phyloP scores from a whole-genome alignment of 2,113 vertebrate genomes.

The human (Homo sapiens) region DNA sequence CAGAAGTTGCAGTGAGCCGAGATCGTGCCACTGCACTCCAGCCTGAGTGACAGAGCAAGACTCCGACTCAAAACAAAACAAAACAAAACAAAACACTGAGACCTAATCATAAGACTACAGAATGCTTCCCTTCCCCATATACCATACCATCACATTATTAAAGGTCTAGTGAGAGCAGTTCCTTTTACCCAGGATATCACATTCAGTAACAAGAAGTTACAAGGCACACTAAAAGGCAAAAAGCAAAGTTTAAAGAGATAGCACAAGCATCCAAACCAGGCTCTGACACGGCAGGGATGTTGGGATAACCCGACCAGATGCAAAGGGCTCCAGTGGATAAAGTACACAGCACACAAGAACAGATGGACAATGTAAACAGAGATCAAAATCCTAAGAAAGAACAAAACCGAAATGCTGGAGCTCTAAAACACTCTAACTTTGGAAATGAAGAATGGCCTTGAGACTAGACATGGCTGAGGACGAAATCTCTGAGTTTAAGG shows the following conservation, averaged over 20 bases:
- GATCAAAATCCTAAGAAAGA: not conserved
- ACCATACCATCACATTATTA: not conserved
- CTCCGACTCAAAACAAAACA: no score
- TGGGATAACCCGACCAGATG: not conserved
- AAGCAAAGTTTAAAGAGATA: not conserved
- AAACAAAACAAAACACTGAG: not conserved
- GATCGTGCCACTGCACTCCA: no score
- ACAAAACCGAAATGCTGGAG: not conserved
- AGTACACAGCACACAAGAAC: not conserved
- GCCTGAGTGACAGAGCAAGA: no score
- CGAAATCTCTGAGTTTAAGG: not conserved
- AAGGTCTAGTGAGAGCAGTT: not conserved
- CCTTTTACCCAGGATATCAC: not conserved
- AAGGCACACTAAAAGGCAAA: not conserved
- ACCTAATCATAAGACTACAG: not conserved
- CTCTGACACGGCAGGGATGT: not conserved
- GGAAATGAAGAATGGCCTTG: not conserved
- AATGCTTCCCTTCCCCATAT: not conserved
- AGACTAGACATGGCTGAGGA: not conserved
- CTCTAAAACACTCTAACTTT: not conserved
- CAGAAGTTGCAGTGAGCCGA: no score
- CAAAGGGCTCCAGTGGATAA: not conserved
- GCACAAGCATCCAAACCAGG: not conserved
- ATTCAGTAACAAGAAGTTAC: not conserved
- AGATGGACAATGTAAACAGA: not conserved